These are phyloP conservation scores for Falco columbarius DNA, from an alignment of 2,797 vertebrate species.

Conservation along the genomic window DNA sequence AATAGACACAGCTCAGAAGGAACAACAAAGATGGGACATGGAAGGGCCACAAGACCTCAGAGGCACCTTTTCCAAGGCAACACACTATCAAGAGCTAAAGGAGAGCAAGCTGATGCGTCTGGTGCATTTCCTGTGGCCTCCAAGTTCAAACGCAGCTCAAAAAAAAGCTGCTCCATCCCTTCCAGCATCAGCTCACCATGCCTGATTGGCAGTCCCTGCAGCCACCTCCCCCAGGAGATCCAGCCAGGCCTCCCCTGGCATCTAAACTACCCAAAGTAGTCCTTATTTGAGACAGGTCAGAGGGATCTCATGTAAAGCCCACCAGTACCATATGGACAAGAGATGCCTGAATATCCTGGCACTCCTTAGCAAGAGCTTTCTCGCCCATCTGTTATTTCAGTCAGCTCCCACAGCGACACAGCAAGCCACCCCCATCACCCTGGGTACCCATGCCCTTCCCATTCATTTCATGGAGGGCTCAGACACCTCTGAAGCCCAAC, in stretches of 20 bases:
- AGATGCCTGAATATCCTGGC: neutral
- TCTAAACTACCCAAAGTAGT: neutral
- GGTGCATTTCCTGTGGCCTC: neutral
- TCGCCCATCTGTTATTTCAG: fast-evolving
- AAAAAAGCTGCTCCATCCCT: neutral
- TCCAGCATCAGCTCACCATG: neutral
- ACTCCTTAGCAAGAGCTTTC: neutral
- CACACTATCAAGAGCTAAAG: neutral
- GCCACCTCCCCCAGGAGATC: neutral
- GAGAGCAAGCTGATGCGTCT: neutral
- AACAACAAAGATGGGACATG: neutral
- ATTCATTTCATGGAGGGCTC: neutral
- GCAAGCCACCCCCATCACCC: neutral
- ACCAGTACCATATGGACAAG: fast-evolving
- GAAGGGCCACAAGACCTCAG: neutral
- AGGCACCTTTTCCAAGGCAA: neutral
- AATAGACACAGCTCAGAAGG: neutral
- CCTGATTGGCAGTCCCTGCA: fast-evolving
- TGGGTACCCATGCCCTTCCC: too few relatives aligned
- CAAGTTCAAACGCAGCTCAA: fast-evolving
- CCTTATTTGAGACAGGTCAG: neutral
- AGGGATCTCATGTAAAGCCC: neutral
- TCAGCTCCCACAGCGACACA: neutral
- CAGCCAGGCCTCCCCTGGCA: neutral
- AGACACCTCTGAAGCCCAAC: neutral